Evolutionary conservation across 2,888 invertebrate genomes (phyloP), one percentile per base, ranked within the genome.

Genomic region (Eristalis intricaria): DNA sequence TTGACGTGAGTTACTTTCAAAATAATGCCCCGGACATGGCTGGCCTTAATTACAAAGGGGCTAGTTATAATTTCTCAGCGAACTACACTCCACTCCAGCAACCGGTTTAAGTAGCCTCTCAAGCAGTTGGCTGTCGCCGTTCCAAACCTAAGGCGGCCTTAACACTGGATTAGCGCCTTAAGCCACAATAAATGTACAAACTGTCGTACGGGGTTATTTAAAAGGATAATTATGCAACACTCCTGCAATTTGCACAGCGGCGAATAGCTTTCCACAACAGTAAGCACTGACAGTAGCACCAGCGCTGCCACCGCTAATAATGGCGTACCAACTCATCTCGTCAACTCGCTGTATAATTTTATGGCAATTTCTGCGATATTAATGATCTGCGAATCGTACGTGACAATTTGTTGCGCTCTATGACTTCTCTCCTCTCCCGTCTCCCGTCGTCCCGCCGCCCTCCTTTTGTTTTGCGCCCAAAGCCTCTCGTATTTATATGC

Each of bases 301-400:
- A 19, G 50, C 50, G 58, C 75, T 65, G 23, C 66, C 61, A 40
- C 65, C 38, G 76, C 19, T 61, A 50, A 61, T 69, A 76, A 76
- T 61, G 61, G 61, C 61, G 76, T 61, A 61, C 68, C 61, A 43
- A 61, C 50, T 50, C 50, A 50, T 43, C 50, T 76, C 76, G 68
- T 76, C 65, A 50, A 23, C 68, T 61, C 29, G 32, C 40, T 60
- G 40, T 23, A 61, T 38, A 69, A 69, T 69, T 69, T 77, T 50
- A 69, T 60, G 61, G n/a, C 38, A 32, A 73, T 77, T 63, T 19
- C 29, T 13, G 65, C 43, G 66, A 86, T 86, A 86, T 87, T 79
- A 87, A 87, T 84, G 86, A 87, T 87, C 86, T 83, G 83, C 86
- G 86, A 87, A 75, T 83, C 43, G 75, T 84, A 87, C 84, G 84